Evolutionary conservation across 35 echinoderm and acorn worm species (phyloP), one percentile per base, ranked within the genome.

Genomic region (Acanthaster planci): DNA sequence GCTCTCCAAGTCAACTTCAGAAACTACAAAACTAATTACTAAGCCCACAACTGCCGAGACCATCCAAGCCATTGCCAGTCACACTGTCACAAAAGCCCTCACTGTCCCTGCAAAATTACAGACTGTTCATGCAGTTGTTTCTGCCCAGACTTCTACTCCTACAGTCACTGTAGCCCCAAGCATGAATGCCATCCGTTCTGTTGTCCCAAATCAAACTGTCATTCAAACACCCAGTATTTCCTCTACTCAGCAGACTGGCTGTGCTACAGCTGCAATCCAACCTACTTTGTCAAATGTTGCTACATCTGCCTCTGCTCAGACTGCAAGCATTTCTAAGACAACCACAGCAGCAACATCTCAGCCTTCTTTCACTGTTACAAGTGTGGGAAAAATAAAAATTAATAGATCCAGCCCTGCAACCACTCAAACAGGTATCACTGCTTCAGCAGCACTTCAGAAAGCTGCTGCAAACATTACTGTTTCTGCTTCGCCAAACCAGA

Each of bases 381-480:
- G 34, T 30, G 30, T 72, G 64, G 64, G 64, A 26, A 72, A 72
- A 14, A 72, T 72, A 26, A 72, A 19, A 2, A 72, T 72, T 29
- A 19, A 72, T 19, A 72, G 64, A 14, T 10, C 64, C 64, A 72
- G 34, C 64, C 14, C 64, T 26, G 2, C 64, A 36, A 35, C n/a
- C 64, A 7, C 64, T 30, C 22, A 72, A 72, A 72, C 64, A 16
- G 64, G 14, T 31, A 26, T 72, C n/a, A 72, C 64, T 72, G 64
- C 64, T 21, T 72, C 64, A 26, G 64, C 64, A 26, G 64, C 64
- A 29, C 64, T 72, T 72, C 64, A 72, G 64, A 72, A 72, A 72
- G 64, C 64, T 72, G 64, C 42, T 47, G 64, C 64, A 35, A 72
- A 26, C 30, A 34, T 72, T 34, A 26, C 64, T 8, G 64, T 72